Evolutionary conservation across 2,113 vertebrate species (phyloP), one percentile per base, ranked within the genome.

Genomic region (Cinclus mexicanus): DNA sequence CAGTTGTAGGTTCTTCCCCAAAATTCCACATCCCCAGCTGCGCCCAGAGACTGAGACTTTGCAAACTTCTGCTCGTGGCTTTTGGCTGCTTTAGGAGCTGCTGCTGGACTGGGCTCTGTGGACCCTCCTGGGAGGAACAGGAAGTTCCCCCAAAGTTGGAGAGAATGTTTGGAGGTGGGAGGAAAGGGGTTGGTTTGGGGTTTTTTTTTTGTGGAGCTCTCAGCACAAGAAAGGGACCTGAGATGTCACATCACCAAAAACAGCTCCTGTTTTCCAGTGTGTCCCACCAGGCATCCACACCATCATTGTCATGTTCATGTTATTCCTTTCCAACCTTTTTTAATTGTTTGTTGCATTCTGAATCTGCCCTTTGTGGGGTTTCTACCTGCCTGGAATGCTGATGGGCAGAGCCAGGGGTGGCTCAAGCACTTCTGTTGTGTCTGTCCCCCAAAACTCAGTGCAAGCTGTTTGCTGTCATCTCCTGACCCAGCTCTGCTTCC

Each of bases 51-150:
- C 72, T 70, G 60, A 33, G 74, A 42, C 33, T 31, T 52, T 2
- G 44, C n/a, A 33, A 63, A 57, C 28, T 26, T 26, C 4, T 71
- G 49, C 13, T 4, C 2, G 1, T n/a, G 1, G 0, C 14, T 5
- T 41, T 37, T 74, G 63, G 28, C 82, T 90, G 60, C 89, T 78
- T 57, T 24, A 25, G 81, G 68, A 85, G 31, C 67, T 72, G 93
- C 88, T 93, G 88, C 82, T 87, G 84, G 35, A 5, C 46, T 23
- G 5, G 23, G 26, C 55, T 67, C 60, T 64, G 21, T 31, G 60
- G 49, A 23, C 4, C 0, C 28, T 47, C 37, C 7, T 49, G 14
- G 74, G 33, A 64, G 74, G 63, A 64, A 8, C 25, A 1, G 6
- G 7, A 37, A 23, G 22, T 17, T 93, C 15, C 14, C 17, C 37